Base-by-base conservation (phyloP, 2,888 invertebrate species). In the Disparrhopalites patrizii region DNA sequence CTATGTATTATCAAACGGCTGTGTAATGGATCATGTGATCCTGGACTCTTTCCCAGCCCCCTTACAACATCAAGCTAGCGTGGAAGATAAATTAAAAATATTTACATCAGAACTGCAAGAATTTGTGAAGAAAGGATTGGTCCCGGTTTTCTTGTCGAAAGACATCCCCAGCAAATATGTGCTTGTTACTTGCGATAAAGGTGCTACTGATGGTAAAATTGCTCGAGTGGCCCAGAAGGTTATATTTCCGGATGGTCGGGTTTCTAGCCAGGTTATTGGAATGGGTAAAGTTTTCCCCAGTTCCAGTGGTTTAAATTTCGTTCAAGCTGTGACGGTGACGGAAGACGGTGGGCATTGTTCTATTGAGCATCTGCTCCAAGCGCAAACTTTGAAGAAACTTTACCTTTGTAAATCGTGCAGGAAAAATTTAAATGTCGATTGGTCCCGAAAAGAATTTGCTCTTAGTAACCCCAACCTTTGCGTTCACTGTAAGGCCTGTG, bases 371-470 rank as follows among this genome's bases (percentile, higher is more conserved):
- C 36, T 2, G 7, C 27, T 40, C 25, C 36, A 57, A 15, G 27
- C 36, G 23, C 27, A 23, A 27, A 36, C 5, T 40, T 36, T 57
- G n/a, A 40, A 28, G 4, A 25, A 57, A 40, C 18, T 63, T 13
- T 13, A 51, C 18, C 27, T 63, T 3, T 65, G 64, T 28, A 31
- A 30, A 13, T 8, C 50, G 3, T 65, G 64, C 38, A 54, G 51
- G 27, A 20, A 58, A n/a, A 8, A n/a, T 13, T 27, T 57, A 20
- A 30, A 38, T 10, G 27, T 65, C 4, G 13, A 47, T 15, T 65
- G 64, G 64, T 43, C 27, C 3, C 25, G 27, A 7, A 58, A 56
- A 25, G 57, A 65, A 20, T 60, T 65, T 52, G 52, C 51, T n/a
- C n/a, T n/a, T n/a, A n/a, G n/a, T n/a, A n/a, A n/a, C n/a, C n/a